Evolutionary conservation across 2,797 vertebrate genomes (phyloP).

Genomic region (Cygnus olor): DNA sequence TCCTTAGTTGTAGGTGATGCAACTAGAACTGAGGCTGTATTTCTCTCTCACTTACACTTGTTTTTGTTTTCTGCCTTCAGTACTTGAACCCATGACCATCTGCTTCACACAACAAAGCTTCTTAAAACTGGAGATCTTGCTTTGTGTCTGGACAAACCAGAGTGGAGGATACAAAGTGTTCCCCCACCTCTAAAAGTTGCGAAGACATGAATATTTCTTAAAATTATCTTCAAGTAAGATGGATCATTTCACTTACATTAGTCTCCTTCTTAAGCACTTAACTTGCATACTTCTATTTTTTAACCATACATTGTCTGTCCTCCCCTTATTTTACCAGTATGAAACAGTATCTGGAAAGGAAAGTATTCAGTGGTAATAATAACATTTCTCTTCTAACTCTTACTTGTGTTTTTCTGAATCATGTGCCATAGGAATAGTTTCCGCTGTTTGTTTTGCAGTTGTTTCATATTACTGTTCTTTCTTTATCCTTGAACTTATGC

Average conservation of each 20-base stretch:
- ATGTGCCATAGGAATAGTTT: not conserved
- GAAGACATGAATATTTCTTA: not conserved
- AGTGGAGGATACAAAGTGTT: not conserved
- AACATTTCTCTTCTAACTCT: not conserved
- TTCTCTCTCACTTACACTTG: not conserved
- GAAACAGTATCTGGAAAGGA: not conserved
- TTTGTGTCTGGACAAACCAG: rapidly evolving
- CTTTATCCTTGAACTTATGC: not conserved
- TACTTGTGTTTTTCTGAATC: not conserved
- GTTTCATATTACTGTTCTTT: not conserved
- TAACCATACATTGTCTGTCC: not conserved
- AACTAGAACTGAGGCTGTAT: not conserved
- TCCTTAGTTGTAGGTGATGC: not conserved
- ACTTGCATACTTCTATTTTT: not conserved
- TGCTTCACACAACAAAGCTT: not conserved
- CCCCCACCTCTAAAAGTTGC: not conserved
- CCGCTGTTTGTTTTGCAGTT: not conserved
- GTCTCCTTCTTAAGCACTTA: slow-evolving; percentile 15
- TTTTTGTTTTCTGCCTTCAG: not conserved
- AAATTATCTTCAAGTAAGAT: not conserved
- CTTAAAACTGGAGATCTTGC: not conserved
- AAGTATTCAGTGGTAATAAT: not conserved
- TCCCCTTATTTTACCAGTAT: not conserved
- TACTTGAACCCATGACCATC: not conserved
- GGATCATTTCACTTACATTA: slow-evolving; percentile 3